Conservation (phyloP, 2,888 invertebrate genomes). For the Cetonia aurata region DNA sequence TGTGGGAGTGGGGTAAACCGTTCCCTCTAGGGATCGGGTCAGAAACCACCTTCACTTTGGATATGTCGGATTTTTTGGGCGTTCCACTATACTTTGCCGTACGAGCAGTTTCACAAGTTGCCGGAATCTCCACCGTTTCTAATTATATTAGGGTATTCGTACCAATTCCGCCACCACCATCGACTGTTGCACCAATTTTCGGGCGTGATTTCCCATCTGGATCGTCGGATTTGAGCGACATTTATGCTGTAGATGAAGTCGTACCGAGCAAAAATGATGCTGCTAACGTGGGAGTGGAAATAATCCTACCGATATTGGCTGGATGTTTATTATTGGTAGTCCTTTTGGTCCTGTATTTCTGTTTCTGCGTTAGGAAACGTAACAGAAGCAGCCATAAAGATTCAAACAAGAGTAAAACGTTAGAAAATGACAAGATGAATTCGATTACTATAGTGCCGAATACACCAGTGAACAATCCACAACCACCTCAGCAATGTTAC, state of each 20-base stretch:
- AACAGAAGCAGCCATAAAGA: conserved; percentile 55
- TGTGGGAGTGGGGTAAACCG: conserved; percentile 67
- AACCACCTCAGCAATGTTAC: conserved; percentile 55
- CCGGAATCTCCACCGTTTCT: conserved; percentile 64
- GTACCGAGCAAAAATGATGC: conserved; percentile 64
- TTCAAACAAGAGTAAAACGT: conserved; percentile 55
- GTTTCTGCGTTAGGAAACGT: conserved; percentile 67
- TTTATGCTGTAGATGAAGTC: conserved; percentile 58
- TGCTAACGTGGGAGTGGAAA: conserved; percentile 65
- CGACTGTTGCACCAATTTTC: conserved; percentile 66
- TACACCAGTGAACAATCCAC: conserved; percentile 60
- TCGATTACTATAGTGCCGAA: conserved; percentile 67
- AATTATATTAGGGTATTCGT: conserved; percentile 70
- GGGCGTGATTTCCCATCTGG: conserved; percentile 59
- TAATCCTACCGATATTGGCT: conserved; percentile 68
- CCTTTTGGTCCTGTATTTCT: conserved; percentile 66
- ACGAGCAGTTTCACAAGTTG: conserved; percentile 66
- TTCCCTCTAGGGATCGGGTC: conserved; percentile 69
- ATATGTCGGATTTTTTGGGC: conserved; percentile 67
- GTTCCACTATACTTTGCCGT: conserved; percentile 70
- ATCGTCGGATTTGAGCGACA: conserved; percentile 62
- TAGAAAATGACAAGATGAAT: conserved; percentile 63
- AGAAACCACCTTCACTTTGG: conserved; percentile 68
- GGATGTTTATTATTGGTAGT: conserved; percentile 66
- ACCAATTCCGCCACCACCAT: conserved; percentile 68